Base-by-base conservation (phyloP, 2,888 invertebrate species). In the Synergus laeviventris region DNA sequence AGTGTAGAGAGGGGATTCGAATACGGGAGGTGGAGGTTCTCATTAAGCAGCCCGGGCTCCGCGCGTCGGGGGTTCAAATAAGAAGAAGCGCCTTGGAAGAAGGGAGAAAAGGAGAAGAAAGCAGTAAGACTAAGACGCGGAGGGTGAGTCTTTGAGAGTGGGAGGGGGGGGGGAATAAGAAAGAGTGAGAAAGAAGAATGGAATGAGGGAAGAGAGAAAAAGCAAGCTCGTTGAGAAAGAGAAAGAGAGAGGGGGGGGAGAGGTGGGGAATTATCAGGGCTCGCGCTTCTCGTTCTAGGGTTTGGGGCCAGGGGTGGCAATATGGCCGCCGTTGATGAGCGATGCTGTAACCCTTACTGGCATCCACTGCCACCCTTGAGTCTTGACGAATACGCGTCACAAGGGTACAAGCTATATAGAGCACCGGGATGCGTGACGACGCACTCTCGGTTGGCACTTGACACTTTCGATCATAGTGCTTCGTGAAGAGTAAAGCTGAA, bases 31-130 rank as follows among this genome's bases (percentile, higher is more conserved):
- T 85, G 89, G 88, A 85, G 89, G 89, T 89, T 90, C 91, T 90
- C 91, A 91, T 90, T 91, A 91, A 91, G 90, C 90, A 90, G 89
- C 89, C 90, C 90, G 89, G 90, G 90, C 88, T 88, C 86, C 88
- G 86, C 85, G 84, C 86, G 86, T 85, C 84, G 83, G 84, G 81
- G 85, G 86, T 86, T 87, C 84, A 85, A 87, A 88, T 89, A 88
- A 89, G 88, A 87, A 87, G 86, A 85, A 85, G 85, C 82, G 83
- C 80, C 82, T 81, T 81, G 81, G 83, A 84, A 86, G 87, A 87
- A 87, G 86, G 84, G 81, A 85, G 82, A 86, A 82, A 83, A 82
- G 83, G 82, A 86, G 83, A 82, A 83, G 86, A 85, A 83, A 84
- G 80, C 80, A 77, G 81, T 79, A 81, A 83, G 84, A 84, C 85